Evolutionary conservation across 2,113 vertebrate species (phyloP).

Genomic region (Hiodon tergisus): DNA sequence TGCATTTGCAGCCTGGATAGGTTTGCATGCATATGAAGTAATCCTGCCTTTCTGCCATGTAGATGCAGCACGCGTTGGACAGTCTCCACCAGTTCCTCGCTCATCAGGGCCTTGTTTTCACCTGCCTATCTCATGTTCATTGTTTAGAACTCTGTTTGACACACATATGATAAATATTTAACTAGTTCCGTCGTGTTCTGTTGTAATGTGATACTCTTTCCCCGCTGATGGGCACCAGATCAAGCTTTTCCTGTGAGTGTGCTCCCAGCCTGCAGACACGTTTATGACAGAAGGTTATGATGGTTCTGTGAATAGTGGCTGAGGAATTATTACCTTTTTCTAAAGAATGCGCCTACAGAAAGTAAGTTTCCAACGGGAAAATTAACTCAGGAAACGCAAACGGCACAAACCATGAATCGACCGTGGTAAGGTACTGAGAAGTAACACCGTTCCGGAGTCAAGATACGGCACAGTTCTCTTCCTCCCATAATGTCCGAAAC

Average conservation of each 20-base stretch:
- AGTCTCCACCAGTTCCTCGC: neutral
- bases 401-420: too few species aligned
- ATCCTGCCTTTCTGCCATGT: constrained; percentile 9
- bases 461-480: constrained; percentile 27
- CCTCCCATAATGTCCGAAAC: constrained; percentile 31
- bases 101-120: neutral
- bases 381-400: too few species aligned
- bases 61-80: neutral
- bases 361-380: too few species aligned
- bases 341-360: neutral
- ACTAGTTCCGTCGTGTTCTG: neutral
- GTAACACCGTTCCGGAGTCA: too few species aligned
- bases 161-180: neutral
- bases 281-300: too few species aligned
- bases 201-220: neutral
- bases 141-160: neutral
- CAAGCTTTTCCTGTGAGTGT: neutral
- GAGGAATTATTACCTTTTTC: neutral
- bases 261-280: neutral
- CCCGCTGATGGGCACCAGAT: neutral
- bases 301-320: neutral
- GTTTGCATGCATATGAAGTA: constrained; percentile 35
- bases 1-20: constrained; percentile 29
- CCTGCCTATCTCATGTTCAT: neutral
- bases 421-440: too few species aligned